Evolutionary conservation across 1,140 invertebrate species (phyloP).

Genomic region (Cardiocondyla obscurior): DNA sequence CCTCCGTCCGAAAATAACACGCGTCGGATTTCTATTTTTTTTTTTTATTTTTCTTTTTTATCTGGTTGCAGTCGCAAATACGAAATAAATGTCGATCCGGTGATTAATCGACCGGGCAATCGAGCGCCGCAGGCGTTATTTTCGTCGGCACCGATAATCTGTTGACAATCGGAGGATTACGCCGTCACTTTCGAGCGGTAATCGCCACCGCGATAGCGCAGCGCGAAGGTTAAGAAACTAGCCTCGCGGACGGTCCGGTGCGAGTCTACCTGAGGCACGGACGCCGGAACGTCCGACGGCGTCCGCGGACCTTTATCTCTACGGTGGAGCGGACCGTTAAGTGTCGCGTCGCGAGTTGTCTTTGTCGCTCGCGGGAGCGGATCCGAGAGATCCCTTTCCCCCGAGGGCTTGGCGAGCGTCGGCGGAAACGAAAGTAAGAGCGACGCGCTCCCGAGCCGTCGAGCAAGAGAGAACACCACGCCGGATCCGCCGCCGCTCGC

Average conservation of each 20-base stretch:
- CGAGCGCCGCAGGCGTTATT: background rate
- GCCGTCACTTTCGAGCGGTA: background rate
- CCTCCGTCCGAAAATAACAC: background rate
- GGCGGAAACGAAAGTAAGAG: slow-evolving; percentile 43
- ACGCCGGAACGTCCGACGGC: no score
- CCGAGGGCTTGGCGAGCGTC: background rate
- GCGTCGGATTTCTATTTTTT: background rate
- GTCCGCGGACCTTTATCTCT: no score
- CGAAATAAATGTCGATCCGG: background rate
- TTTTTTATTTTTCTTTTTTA: no score
- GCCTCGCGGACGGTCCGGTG: no score
- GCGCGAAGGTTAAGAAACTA: background rate
- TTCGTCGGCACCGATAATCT: background rate
- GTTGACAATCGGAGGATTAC: background rate
- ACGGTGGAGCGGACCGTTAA: background rate
- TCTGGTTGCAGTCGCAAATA: background rate
- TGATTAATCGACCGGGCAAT: background rate
- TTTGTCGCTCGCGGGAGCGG: background rate
- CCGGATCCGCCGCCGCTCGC: background rate
- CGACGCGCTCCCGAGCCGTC: background rate
- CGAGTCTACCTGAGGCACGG: no score
- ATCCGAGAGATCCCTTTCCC: background rate
- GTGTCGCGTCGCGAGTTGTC: background rate
- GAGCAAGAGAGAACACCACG: background rate
- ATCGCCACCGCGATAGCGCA: background rate